These are phyloP conservation scores for human (Homo sapiens) DNA, from an alignment of 2,113 vertebrate species.

Conservation along the genomic window GRCh38 chr6:136417001-136417500, in stretches of 20 bases:
- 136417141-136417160: not conserved
- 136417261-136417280: not conserved
- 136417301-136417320: not conserved
- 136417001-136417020: no score
- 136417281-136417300: not conserved
- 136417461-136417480: not conserved
- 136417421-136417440: not conserved
- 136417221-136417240: not conserved
- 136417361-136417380: not conserved
- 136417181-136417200: not conserved
- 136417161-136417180: not conserved
- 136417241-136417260: no score
- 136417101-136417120: no score
- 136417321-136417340: not conserved
- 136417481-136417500: not conserved
- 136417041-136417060: no score
- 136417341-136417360: not conserved
- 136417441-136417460: not conserved
- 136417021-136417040: no score
- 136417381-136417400: not conserved
- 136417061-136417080: no score
- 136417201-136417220: not conserved
- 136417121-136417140: not conserved
- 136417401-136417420: not conserved
- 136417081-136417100: no score